Conservation (phyloP, 35 echinoderm and acorn worm species). For the Strongylocentrotus purpuratus region DNA sequence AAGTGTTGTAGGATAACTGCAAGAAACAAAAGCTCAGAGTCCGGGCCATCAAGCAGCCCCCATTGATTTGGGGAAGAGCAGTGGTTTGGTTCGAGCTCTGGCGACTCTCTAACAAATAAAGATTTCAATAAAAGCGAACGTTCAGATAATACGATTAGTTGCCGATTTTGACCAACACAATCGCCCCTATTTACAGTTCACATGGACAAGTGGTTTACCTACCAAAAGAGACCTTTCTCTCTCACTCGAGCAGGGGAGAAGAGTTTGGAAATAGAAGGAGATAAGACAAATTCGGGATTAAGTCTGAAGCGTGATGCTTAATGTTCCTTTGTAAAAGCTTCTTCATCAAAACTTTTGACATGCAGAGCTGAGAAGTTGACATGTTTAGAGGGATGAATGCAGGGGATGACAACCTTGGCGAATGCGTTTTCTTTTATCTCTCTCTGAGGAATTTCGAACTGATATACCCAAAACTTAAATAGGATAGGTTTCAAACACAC, state of each 20-base stretch:
- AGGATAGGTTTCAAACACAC: background rate
- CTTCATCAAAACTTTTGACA: background rate
- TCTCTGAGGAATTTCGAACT: background rate
- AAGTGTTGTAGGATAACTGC: slow-evolving; percentile 24
- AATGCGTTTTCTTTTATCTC: background rate
- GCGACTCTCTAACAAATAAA: slow-evolving; percentile 31
- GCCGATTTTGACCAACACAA: background rate
- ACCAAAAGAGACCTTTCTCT: background rate
- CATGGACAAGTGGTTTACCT: slow-evolving; percentile 15
- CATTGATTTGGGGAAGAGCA: background rate
- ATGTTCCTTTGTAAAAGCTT: background rate
- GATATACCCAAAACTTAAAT: background rate
- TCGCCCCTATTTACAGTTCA: slow-evolving; percentile 22
- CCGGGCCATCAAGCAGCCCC: background rate
- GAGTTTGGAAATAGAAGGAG: background rate
- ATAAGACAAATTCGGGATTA: slow-evolving; percentile 4
- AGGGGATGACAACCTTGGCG: background rate
- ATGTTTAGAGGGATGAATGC: background rate
- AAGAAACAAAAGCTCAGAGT: slow-evolving; percentile 22
- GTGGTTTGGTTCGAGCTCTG: background rate
- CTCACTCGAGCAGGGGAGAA: background rate
- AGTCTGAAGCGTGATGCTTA: background rate
- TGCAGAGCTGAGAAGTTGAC: background rate
- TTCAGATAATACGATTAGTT: slow-evolving; percentile 35
- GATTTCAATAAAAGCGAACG: background rate